Evolutionary conservation across 2,888 invertebrate genomes (phyloP), one percentile per base, ranked within the genome.

Genomic region (Acanthacorydalis orientalis): DNA sequence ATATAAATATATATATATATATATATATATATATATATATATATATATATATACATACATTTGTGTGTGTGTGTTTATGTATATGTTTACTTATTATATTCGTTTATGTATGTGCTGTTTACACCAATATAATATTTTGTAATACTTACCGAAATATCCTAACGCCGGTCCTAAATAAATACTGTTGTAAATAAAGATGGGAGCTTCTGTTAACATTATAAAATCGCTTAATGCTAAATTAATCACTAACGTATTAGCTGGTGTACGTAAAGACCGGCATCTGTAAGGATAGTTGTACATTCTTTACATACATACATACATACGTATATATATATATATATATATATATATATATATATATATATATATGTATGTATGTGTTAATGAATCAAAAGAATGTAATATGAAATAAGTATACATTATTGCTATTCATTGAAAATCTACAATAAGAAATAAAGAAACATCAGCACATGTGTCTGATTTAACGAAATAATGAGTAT

Each of bases 141-240:
- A 44, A 47, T 45, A 53, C 59, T 65, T 65, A 84, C 85, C 84
- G 54, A 74, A 65, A 59, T 77, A 75, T 33, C 85, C 85, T 15
- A 83, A 61, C 0, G 78, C 81, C 4, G 85, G 85, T 9, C 84
- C 85, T 50, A 76, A 69, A 55, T 78, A 70, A 55, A 80, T 72
- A 40, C 81, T 80, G 63, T 86, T 85, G 64, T 80, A 80, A 47
- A 83, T 75, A 57, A 83, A 83, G 49, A 85, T 69, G 0, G 83
- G 82, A 48, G 80, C 77, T 65, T 83, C 81, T 46, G 74, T 66
- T 53, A 83, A 68, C 77, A 85, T 81, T 31, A 80, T 56, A 53
- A 80, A 75, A 63, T 86, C 86, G 55, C 83, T 82, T 40, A 83
- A 65, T 4, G 85, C 84, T 56, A 86, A 68, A 63, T 85, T 86